These are phyloP conservation scores for Bugulina stolonifera DNA, from an alignment of 2,888 invertebrate genomes.

Conservation along the genomic window DNA sequence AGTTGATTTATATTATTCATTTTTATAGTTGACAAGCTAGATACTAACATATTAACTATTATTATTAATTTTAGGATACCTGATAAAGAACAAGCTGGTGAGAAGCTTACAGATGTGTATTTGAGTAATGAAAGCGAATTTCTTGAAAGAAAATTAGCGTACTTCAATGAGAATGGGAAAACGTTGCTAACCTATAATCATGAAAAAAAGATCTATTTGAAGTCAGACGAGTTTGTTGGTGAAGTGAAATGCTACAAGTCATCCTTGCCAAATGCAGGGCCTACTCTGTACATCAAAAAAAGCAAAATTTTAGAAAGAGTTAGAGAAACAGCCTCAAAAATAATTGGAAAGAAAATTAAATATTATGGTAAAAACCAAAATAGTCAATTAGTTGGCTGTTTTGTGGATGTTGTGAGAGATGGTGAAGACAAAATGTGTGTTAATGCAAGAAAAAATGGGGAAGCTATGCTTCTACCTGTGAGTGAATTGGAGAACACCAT, in stretches of 20 bases:
- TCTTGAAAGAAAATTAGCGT: background rate
- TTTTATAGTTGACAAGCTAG: no score
- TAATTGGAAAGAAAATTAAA: background rate
- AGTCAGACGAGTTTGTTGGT: background rate
- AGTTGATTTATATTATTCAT: no score
- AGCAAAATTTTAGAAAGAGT: background rate
- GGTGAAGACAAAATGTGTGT: no score
- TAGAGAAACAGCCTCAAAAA: background rate
- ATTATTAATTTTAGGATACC: no score
- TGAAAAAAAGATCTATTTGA: background rate
- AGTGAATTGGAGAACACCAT: background rate
- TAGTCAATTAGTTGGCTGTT: background rate
- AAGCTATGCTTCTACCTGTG: background rate
- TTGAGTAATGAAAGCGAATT: background rate
- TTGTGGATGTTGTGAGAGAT: no score
- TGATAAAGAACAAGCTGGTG: no score
- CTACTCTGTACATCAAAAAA: background rate
- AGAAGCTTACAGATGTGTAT: no score
- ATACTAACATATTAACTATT: no score
- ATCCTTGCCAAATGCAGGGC: background rate
- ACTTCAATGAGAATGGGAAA: background rate
- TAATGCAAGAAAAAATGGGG: background rate
- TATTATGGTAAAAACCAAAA: background rate
- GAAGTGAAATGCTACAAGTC: background rate
- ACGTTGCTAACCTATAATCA: background rate